A percentile compares a stretch with the other conserved stretches of the same genome.
These are phyloP conservation scores for Drosophila crucigera DNA, from an alignment of 2,888 invertebrate genomes.

Conservation along the genomic window DNA sequence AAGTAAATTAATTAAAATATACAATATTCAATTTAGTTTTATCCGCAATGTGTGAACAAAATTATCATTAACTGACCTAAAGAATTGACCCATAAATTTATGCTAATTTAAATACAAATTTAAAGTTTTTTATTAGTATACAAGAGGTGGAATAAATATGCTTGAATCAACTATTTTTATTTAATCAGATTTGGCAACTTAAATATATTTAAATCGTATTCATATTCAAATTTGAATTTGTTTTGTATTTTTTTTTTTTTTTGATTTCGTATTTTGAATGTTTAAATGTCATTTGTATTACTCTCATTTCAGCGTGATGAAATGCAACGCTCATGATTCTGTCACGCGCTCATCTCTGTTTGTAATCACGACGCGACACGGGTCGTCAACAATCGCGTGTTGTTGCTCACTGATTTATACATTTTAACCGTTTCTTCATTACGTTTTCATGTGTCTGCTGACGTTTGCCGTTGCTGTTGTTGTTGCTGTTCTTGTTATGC, in stretches of 20 bases:
- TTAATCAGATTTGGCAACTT: neutral
- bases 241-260: too few relatives aligned
- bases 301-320: neutral
- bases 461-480: constrained; percentile 20
- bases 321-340: neutral
- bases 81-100: neutral
- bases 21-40: neutral
- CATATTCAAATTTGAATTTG: neutral
- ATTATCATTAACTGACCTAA: neutral
- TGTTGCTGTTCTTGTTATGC: constrained; percentile 37
- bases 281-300: neutral
- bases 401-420: constrained; percentile 67
- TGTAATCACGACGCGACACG: constrained; percentile 29
- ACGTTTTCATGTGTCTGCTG: constrained; percentile 56
- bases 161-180: neutral
- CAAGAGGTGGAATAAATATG: neutral
- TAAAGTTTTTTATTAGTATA: neutral
- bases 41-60: neutral
- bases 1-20: neutral
- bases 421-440: constrained; percentile 63
- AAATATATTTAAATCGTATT: neutral
- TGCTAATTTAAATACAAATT: neutral
- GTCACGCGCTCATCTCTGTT: constrained; percentile 26
- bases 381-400: constrained; percentile 58
- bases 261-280: neutral